Conservation (phyloP, 2,797 vertebrate genomes). For the Balearica regulorum region DNA sequence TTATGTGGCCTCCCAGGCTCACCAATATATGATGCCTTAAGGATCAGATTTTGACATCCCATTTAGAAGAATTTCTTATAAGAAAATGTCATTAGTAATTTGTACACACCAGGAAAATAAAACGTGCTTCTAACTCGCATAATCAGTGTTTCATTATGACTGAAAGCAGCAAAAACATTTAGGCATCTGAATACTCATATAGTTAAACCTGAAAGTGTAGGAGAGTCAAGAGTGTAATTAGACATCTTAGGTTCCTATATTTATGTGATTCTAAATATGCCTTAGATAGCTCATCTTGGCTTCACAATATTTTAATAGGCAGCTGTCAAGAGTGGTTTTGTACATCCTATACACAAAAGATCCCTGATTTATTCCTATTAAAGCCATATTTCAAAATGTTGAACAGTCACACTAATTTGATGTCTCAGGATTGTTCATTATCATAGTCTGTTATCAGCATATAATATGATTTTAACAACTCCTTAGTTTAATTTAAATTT, state of each 20-base stretch:
- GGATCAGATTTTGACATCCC: not conserved
- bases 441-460: not conserved
- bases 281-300: not conserved
- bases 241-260: not conserved
- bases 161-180: not conserved
- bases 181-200: not conserved
- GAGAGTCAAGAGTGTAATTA: not conserved
- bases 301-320: conserved; percentile 31
- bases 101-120: not conserved
- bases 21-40: not conserved
- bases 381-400: conserved; percentile 23
- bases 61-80: not conserved
- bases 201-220: not conserved
- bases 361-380: conserved; percentile 25
- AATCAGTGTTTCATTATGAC: not conserved
- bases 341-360: conserved; percentile 28
- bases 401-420: not conserved
- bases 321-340: conserved; percentile 29
- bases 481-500: conserved; percentile 7
- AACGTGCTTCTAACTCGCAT: not conserved
- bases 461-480: conserved; percentile 26
- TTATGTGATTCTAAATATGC: not conserved
- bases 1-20: not conserved
- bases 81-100: not conserved
- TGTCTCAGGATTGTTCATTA: conserved; percentile 23